Percentiles rank a stretch among this genome's conserved stretches.
Conservation (phyloP, 2,888 invertebrate species). For the Liopterus haemorrhoidalis region DNA sequence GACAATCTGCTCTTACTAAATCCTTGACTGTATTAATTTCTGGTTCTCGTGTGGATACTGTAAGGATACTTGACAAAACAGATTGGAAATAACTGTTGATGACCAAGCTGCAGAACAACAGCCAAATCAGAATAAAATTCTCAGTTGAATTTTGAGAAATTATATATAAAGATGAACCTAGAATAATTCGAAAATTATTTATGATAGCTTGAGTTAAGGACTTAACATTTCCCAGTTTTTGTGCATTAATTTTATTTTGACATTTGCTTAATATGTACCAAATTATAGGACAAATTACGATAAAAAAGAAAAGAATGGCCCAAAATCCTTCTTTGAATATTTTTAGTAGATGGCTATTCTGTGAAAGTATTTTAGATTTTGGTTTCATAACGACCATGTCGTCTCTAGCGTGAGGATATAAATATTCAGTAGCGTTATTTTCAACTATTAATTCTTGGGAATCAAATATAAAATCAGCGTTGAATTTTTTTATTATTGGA, state of each 20-base stretch:
- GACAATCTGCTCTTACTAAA: conserved; percentile 5
- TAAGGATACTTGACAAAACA: conserved; percentile 13
- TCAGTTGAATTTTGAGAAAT: conserved; percentile 7
- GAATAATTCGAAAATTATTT: conserved; percentile 14
- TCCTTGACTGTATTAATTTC: conserved; percentile 13
- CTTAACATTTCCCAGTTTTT: neutral
- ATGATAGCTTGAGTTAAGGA: neutral
- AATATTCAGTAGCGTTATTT: conserved; percentile 14
- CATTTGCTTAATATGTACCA: conserved; percentile 9
- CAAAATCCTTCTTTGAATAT: conserved; percentile 11
- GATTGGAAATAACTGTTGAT: conserved; percentile 17
- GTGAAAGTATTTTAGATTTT: conserved; percentile 7
- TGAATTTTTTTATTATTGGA: too few species aligned
- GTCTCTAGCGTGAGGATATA: conserved; percentile 16
- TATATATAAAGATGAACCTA: conserved; percentile 6
- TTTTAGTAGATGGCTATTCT: conserved; percentile 5
- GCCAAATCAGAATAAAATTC: conserved; percentile 5
- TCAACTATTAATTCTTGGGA: conserved; percentile 16
- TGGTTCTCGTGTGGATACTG: conserved; percentile 7
- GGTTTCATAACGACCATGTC: conserved; percentile 10
- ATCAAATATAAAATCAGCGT: too few species aligned
- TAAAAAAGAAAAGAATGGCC: conserved; percentile 10
- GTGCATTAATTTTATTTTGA: conserved; percentile 1
- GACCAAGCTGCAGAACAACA: conserved; percentile 11
- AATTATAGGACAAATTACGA: conserved; percentile 15